Evolutionary conservation across 2,797 vertebrate species (phyloP).

Genomic region (Acrocephalus scirpaceus): DNA sequence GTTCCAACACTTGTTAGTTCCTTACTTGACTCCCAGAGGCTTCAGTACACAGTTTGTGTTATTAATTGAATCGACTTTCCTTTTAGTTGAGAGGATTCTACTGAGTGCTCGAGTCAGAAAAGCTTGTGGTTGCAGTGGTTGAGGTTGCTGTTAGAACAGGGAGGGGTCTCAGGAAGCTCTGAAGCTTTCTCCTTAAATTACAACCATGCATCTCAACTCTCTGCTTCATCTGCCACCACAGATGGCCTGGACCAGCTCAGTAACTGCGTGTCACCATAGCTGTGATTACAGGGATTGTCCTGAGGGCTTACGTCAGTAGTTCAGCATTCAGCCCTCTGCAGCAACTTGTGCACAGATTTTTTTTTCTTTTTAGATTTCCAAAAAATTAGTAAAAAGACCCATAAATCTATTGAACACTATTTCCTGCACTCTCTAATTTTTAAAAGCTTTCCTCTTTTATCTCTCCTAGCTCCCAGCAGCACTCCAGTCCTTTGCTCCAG

Average conservation of each 20-base stretch:
- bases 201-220: not conserved
- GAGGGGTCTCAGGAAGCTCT: not conserved
- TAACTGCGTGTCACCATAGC: not conserved
- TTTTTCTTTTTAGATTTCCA: not conserved
- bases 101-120: not conserved
- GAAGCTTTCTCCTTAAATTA: constrained; percentile 18
- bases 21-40: not conserved
- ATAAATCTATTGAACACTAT: not conserved
- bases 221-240: constrained; percentile 37
- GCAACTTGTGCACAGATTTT: not conserved
- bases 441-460: not conserved
- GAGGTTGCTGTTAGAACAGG: not conserved
- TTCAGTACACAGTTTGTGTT: not conserved
- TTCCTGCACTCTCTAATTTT: fast-evolving
- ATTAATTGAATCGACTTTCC: not conserved
- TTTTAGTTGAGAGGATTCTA: not conserved
- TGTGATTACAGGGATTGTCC: not conserved
- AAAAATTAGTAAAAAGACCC: not conserved
- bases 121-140: constrained; percentile 13
- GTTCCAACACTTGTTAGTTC: not conserved
- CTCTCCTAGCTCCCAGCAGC: not conserved
- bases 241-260: not conserved
- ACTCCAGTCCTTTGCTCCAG: not conserved
- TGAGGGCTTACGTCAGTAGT: not conserved
- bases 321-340: not conserved